Conservation (phyloP, 2,888 invertebrate species). For the Megamerina dolium region DNA sequence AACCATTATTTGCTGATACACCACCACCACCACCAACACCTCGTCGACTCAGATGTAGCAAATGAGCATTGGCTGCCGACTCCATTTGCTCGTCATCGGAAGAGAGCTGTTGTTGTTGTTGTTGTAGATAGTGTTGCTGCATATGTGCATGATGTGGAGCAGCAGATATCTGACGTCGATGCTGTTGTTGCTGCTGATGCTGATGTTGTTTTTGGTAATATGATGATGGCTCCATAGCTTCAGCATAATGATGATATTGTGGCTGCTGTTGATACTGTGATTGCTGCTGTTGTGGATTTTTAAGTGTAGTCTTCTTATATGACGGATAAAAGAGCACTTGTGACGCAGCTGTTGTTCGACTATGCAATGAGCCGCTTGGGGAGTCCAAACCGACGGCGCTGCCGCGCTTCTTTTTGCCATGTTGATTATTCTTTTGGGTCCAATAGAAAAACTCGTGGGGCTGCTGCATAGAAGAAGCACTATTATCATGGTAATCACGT, state of each 20-base stretch:
- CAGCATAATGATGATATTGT: constrained; percentile 39
- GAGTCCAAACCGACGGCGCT: constrained; percentile 35
- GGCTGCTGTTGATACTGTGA: constrained; percentile 28
- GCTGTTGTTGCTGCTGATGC: constrained; percentile 22
- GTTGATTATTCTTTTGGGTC: constrained; percentile 44
- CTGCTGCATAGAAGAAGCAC: constrained; percentile 24
- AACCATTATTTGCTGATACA: too few relatives aligned
- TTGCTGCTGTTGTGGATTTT: constrained; percentile 27
- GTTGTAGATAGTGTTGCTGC: constrained; percentile 20
- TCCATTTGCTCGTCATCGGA: constrained; percentile 44
- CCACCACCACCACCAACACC: constrained; percentile 22
- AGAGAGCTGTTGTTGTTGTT: constrained; percentile 40
- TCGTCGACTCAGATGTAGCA: constrained; percentile 37
- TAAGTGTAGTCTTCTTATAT: constrained; percentile 38
- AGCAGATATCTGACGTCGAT: constrained; percentile 18
- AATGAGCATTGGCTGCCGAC: constrained; percentile 34
- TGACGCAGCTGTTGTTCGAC: constrained; percentile 40
- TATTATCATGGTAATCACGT: constrained; percentile 17
- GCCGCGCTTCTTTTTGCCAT: constrained; percentile 39
- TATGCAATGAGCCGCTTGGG: constrained; percentile 43
- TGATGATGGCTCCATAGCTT: constrained; percentile 38
- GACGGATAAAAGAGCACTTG: constrained; percentile 44
- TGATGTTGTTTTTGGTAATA: constrained; percentile 31
- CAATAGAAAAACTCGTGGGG: constrained; percentile 46
- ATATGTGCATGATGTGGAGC: constrained; percentile 19